These are phyloP conservation scores for Gymnodraco acuticeps DNA, from an alignment of 2,797 vertebrate genomes.

Conservation along the genomic window DNA sequence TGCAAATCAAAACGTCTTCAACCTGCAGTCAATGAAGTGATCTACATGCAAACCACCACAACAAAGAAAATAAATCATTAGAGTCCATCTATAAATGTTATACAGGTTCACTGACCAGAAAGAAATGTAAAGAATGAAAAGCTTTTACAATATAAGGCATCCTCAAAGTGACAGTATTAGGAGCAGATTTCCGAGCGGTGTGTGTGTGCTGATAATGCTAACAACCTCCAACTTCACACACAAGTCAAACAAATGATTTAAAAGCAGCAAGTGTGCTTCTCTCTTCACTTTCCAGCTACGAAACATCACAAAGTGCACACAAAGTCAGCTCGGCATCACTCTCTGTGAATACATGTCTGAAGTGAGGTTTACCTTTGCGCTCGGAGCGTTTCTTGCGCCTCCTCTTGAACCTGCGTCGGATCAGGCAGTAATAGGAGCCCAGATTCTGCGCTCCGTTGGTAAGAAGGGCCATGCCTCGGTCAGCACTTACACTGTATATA, in stretches of 20 bases:
- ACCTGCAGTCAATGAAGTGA: too few relatives aligned
- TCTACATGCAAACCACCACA: too few relatives aligned
- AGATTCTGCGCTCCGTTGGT: constrained; percentile 58
- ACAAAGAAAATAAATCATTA: too few relatives aligned
- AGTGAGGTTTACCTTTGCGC: constrained; percentile 86
- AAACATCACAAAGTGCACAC: neutral
- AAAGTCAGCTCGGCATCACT: constrained; percentile 39
- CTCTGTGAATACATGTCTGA: neutral
- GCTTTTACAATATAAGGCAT: neutral
- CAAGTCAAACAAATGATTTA: neutral
- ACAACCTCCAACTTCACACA: constrained; percentile 13
- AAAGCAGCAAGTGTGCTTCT: neutral
- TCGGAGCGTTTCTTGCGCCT: constrained; percentile 88
- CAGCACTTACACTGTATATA: neutral
- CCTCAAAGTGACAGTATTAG: neutral
- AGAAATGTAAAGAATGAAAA: neutral
- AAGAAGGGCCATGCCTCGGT: constrained; percentile 78
- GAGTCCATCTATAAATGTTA: too few relatives aligned
- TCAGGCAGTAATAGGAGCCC: constrained; percentile 81
- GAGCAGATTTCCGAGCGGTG: constrained; percentile 3
- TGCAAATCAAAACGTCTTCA: too few relatives aligned
- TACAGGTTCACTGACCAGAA: too few relatives aligned
- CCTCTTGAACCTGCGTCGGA: constrained; percentile 82
- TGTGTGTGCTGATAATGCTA: neutral
- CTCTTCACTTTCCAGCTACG: neutral